Evolutionary conservation across 2,797 vertebrate species (phyloP).

Genomic region (Moxostoma hubbsi): DNA sequence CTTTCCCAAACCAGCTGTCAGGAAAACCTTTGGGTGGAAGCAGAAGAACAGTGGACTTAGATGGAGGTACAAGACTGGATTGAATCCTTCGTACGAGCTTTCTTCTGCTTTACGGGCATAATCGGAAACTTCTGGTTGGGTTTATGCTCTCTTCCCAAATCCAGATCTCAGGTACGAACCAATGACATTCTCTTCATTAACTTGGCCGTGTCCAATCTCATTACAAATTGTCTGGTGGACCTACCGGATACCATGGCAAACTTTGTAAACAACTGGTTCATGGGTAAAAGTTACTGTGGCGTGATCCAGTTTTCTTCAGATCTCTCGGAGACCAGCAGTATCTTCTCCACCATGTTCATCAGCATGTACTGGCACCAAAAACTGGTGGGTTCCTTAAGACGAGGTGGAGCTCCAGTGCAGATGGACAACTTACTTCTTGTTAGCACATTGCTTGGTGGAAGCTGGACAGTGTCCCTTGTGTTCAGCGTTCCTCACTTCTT

Average conservation of each 20-base stretch:
- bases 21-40: neutral
- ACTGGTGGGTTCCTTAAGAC: slow-evolving; percentile 76
- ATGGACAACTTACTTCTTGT: slow-evolving; percentile 73
- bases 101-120: slow-evolving; percentile 75
- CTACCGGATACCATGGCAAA: slow-evolving; percentile 74
- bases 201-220: slow-evolving; percentile 80
- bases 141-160: slow-evolving; percentile 68
- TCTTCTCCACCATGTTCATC: slow-evolving; percentile 80
- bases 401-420: slow-evolving; percentile 69
- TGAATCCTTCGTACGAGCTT: slow-evolving; percentile 66
- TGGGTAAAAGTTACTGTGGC: slow-evolving; percentile 71
- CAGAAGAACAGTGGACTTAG: neutral
- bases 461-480: slow-evolving; percentile 69
- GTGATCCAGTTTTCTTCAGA: slow-evolving; percentile 72
- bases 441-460: slow-evolving; percentile 66
- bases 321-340: slow-evolving; percentile 81
- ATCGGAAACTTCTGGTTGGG: slow-evolving; percentile 79
- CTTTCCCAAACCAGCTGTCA: neutral
- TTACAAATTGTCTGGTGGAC: slow-evolving; percentile 81
- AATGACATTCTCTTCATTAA: slow-evolving; percentile 80
- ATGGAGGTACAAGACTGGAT: slow-evolving; percentile 66
- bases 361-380: slow-evolving; percentile 81
- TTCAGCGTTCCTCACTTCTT: slow-evolving; percentile 75
- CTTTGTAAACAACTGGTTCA: slow-evolving; percentile 70
- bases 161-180: slow-evolving; percentile 68